Evolutionary conservation across 2,888 invertebrate species (phyloP), one percentile per base, ranked within the genome.

Genomic region (Spodoptera exigua): DNA sequence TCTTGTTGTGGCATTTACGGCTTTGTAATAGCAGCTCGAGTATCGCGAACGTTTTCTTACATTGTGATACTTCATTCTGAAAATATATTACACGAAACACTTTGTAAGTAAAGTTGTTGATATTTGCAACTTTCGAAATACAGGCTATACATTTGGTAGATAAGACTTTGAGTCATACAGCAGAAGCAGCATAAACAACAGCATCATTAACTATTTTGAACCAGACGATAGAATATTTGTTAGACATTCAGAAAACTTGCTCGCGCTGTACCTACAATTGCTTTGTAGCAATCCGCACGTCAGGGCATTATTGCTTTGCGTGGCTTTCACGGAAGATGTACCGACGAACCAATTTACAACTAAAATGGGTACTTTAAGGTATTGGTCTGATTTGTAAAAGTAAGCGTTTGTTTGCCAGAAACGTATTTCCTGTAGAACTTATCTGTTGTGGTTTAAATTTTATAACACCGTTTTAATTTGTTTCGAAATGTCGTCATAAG

Each of bases 1-100:
- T 58, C 74, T 60, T 67, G 64, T 77, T 67, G 77, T 67, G 74
- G 67, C 70, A 58, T 74, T 70, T 70, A 74, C 70, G 66, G 66
- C 66, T 73, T 70, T 61, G 62, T 73, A 74, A 76, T 76, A 71
- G 51, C 39, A 47, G 41, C 65, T 53, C 53, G 39, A 53, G 40
- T 69, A 58, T 63, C 61, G 37, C 35, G 36, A 47, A 72, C 18
- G 40, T n/a, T 39, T 61, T 72, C 34, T 36, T 40, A 61, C 48
- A 43, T 48, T 55, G 57, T 54, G 39, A 69, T 35, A 41, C 70
- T 49, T 61, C 40, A 55, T 61, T 66, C 40, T 51, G 18, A 39
- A 46, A 58, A 58, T 54, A 49, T 39, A 46, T 61, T 63, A 32
- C 65, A 51, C 34, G 18, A 55, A 16, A 49, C 14, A 55, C 36